These are phyloP conservation scores for Cherax destructor DNA, from an alignment of 1,140 invertebrate species.

Conservation along the genomic window DNA sequence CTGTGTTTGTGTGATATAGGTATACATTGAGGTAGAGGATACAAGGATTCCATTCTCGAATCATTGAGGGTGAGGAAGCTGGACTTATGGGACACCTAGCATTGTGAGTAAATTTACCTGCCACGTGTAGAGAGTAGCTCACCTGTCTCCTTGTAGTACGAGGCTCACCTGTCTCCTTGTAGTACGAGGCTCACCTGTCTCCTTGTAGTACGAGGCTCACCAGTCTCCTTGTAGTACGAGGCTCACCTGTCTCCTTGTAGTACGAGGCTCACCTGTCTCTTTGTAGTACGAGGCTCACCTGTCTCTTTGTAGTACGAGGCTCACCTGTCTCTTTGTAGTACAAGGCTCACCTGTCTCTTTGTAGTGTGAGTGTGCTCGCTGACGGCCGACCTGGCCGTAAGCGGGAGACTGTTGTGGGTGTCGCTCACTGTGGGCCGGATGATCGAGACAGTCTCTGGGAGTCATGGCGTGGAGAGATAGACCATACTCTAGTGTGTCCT, in stretches of 20 bases:
- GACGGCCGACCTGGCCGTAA: slow-evolving; percentile 37
- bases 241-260: slow-evolving; percentile 45
- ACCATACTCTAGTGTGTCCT: slow-evolving; percentile 61
- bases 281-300: slow-evolving; percentile 12
- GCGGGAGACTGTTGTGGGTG: slow-evolving; percentile 39
- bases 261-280: slow-evolving; percentile 37
- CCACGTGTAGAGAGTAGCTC: too few species aligned
- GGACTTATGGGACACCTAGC: too few species aligned
- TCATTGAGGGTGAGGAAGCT: too few species aligned
- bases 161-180: not conserved
- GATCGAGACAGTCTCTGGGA: slow-evolving; percentile 58
- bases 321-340: slow-evolving; percentile 43
- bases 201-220: slow-evolving; percentile 16
- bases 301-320: slow-evolving; percentile 20
- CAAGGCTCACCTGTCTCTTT: slow-evolving; percentile 49
- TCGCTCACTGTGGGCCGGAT: slow-evolving; percentile 45
- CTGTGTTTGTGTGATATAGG: too few species aligned
- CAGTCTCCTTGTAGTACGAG: slow-evolving; percentile 26
- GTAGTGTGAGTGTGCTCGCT: slow-evolving; percentile 59
- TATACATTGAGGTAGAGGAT: too few species aligned
- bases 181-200: slow-evolving; percentile 29
- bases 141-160: not conserved
- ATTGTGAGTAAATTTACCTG: too few species aligned
- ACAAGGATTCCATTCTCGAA: too few species aligned
- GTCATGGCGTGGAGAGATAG: slow-evolving; percentile 60